Conservation (phyloP, 2,797 vertebrate species). For the Varecia variegata region DNA sequence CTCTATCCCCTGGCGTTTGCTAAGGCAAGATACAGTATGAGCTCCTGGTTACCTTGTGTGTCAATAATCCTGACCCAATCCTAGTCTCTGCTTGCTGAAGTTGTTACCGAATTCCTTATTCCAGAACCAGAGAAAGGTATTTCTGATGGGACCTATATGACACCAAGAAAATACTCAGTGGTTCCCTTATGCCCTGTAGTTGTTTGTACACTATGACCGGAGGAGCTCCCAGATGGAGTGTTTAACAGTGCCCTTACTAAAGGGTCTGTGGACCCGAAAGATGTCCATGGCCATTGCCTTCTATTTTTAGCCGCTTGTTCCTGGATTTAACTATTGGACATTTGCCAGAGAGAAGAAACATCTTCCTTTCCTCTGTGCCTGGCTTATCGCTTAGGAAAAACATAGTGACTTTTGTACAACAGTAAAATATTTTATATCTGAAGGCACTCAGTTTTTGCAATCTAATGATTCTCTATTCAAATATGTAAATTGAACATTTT, state of each 20-base stretch:
- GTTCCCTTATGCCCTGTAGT: neutral
- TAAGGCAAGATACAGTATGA: neutral
- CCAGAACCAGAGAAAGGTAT: constrained; percentile 13
- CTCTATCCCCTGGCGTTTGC: neutral
- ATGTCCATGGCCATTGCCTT: neutral
- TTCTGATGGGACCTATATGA: neutral
- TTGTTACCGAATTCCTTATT: neutral
- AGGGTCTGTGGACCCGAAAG: neutral
- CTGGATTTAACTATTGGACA: neutral
- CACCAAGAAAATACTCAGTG: neutral
- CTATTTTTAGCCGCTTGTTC: constrained; percentile 22
- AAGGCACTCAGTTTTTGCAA: neutral
- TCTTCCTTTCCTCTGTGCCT: constrained; percentile 1
- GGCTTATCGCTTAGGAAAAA: constrained; percentile 4
- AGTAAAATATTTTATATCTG: constrained; percentile 31
- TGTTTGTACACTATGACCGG: neutral
- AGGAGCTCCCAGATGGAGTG: neutral
- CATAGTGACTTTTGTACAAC: neutral
- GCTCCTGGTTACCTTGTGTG: neutral
- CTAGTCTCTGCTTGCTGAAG: neutral
- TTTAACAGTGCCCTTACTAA: neutral
- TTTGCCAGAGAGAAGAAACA: neutral
- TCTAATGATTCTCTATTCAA: neutral
- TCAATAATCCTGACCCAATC: neutral
- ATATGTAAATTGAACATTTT: constrained; percentile 36